Evolutionary conservation across 2,113 vertebrate genomes (phyloP), one percentile per base, ranked within the genome.

Genomic region (Eulemur macaco): DNA sequence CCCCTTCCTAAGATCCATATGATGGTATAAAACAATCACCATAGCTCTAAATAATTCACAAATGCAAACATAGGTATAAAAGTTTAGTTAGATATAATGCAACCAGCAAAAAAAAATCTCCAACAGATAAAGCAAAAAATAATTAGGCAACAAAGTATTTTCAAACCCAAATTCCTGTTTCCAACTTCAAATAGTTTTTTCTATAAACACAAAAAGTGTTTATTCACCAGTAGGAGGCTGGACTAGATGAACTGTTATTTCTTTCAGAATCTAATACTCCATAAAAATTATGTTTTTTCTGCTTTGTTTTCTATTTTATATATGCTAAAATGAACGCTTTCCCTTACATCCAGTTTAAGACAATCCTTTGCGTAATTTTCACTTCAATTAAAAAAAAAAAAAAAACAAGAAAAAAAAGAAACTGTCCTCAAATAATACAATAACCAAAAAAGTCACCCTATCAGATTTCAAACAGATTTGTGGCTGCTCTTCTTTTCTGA

Each of bases 181-280:
- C 96, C 85, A 98, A 96, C 97, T 96, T 96, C 95, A 96, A 96
- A 98, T 50, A 98, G 97, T 94, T 98, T 96, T 94, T 98, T 96
- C 97, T 97, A 97, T 91, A 98, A 98, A 98, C 96, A 97, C 64
- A 97, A 97, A 98, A 95, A 96, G 92, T 98, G 97, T 98, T 98
- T 98, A 96, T 66, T 96, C 96, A 98, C 83, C 96, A 97, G 97
- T 82, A 91, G 98, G 97, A 98, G 96, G 96, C 10, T 97, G 96
- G 80, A 93, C 96, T 95, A 91, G 74, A 98, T 91, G 81, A 97
- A 86, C 69, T 96, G 96, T 91, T 95, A 86, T 87, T 97, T 96
- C 95, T 93, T 96, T 95, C 96, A 86, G 97, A 97, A 89, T 96
- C 97, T 93, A 96, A 94, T 90, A 86, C 54, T 68, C 80, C 39